A percentile compares a stretch with the other conserved stretches of the same genome.
These are phyloP conservation scores for Amphimedon queenslandica DNA, from an alignment of 37 sponge, comb jelly and placozoan species.

Conservation along the genomic window DNA sequence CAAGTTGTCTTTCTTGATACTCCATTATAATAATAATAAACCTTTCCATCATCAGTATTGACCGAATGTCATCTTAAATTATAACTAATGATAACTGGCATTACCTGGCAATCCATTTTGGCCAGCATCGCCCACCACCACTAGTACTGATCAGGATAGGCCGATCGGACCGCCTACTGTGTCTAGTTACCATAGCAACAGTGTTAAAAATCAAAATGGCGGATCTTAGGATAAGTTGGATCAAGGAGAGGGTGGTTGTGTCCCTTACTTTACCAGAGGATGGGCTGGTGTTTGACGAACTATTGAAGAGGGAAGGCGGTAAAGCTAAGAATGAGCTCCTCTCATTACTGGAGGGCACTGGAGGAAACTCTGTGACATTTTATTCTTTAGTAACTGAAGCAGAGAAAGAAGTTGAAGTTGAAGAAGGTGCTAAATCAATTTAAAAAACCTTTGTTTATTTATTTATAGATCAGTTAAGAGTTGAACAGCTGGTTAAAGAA, in stretches of 20 bases:
- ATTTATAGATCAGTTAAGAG: constrained; percentile 48
- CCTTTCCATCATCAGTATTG: no score
- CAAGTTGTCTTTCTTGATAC: no score
- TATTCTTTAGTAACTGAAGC: constrained; percentile 20
- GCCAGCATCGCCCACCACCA: neutral
- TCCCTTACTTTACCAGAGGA: constrained; percentile 71
- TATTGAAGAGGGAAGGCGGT: constrained; percentile 62
- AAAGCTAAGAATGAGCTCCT: constrained; percentile 40
- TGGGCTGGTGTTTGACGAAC: constrained; percentile 52
- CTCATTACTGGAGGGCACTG: constrained; percentile 37
- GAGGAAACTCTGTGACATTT: constrained; percentile 41
- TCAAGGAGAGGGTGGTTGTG: constrained; percentile 70
- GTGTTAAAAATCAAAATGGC: constrained; percentile 68
- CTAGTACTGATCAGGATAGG: no score
- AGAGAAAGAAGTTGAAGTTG: constrained; percentile 65
- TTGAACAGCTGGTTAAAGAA: constrained; percentile 70
- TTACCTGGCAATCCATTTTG: no score
- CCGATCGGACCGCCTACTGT: neutral
- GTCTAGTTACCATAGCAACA: neutral
- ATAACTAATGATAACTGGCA: no score
- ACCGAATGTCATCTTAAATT: no score
- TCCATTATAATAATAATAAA: no score
- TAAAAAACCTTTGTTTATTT: neutral
- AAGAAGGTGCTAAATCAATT: constrained; percentile 52
- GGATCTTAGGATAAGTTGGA: constrained; percentile 80